Conservation (phyloP, 2,888 invertebrate genomes). For the Deilephila porcellus region DNA sequence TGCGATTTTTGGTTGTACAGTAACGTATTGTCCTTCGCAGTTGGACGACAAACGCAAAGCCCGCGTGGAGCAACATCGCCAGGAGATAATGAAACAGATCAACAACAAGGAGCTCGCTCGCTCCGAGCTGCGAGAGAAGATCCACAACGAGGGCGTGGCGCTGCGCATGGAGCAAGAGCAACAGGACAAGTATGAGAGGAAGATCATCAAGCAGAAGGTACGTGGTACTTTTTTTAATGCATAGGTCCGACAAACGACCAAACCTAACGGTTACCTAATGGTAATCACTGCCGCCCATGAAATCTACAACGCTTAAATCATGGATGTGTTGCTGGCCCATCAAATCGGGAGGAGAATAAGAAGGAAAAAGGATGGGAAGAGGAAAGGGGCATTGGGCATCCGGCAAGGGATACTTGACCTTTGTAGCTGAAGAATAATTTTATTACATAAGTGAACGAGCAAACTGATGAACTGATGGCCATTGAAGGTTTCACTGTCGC, state of each 20-base stretch:
- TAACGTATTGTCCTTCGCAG: slow-evolving; percentile 52
- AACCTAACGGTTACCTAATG: no score
- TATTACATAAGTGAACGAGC: no score
- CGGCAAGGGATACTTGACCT: not conserved
- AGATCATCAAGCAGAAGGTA: slow-evolving; percentile 78
- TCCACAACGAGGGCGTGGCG: slow-evolving; percentile 88
- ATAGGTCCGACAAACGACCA: no score
- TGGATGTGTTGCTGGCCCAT: no score
- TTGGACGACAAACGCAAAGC: slow-evolving; percentile 80
- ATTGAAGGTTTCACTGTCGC: no score
- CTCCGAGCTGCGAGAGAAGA: slow-evolving; percentile 84
- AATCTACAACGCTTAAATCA: no score
- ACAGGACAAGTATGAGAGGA: slow-evolving; percentile 80
- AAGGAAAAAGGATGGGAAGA: no score
- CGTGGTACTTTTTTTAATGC: not conserved
- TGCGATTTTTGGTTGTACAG: no score
- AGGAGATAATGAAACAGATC: slow-evolving; percentile 88
- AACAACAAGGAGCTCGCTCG: slow-evolving; percentile 88
- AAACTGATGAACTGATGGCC: no score
- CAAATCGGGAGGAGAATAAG: no score
- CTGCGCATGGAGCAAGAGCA: slow-evolving; percentile 85
- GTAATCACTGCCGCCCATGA: no score
- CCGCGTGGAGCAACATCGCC: slow-evolving; percentile 83
- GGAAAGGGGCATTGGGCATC: no score
- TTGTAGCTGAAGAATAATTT: not conserved